Evolutionary conservation across 1,140 invertebrate genomes (phyloP), one percentile per base, ranked within the genome.

Genomic region (Lordiphosa mommai): DNA sequence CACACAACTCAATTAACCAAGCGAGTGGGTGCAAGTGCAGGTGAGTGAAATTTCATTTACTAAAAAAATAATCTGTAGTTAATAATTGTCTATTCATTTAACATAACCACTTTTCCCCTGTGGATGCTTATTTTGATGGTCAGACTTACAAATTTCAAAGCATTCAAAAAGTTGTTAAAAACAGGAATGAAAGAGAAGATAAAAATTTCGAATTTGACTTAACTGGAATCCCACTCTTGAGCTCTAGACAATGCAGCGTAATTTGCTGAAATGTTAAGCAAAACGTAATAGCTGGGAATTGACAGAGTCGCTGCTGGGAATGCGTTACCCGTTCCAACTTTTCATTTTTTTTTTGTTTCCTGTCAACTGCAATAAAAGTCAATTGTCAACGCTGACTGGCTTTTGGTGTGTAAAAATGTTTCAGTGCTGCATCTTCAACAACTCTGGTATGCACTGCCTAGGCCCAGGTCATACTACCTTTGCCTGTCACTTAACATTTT

Each of bases 331-430:
- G 23, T 30, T 16, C 16, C 30, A 10, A 33, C 17, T 48, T 29
- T 27, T 32, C 16, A 16, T 9, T 61, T 40, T 4, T n/a, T 58
- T 32, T 47, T 8, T 41, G n/a, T 10, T 4, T 23, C 27, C 29
- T 80, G 72, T 80, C 76, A 80, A 43, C 66, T 60, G 74, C 70
- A 80, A 80, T 80, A 80, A 80, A 80, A 74, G 74, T 80, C 76
- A 65, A 80, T 80, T 80, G 76, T 80, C 70, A 70, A 60, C 53
- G 57, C 55, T 72, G 69, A 55, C 74, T 59, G 60, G 53, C 64
- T 61, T 73, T 73, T 56, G 63, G 16, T 59, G 33, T 34, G 41
- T 8, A 13, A 23, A 47, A 58, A 63, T 52, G 44, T 29, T 64
- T 37, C 36, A 55, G 33, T 36, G 52, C 72, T 68, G 46, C 41